Evolutionary conservation across 2,888 invertebrate species (phyloP).

Genomic region (Spisula solida): DNA sequence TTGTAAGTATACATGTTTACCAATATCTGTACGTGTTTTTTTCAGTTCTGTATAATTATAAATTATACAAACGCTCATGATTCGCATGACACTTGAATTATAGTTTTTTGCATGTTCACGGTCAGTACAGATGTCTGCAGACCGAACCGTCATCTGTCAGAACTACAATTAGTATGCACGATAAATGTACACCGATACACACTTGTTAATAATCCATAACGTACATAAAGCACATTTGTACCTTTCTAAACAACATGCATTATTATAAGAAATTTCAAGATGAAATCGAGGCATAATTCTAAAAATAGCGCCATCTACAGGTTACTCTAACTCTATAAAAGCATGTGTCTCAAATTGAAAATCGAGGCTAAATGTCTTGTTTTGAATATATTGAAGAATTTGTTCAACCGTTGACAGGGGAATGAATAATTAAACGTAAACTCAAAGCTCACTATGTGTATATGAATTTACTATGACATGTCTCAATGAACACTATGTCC

Average conservation of each 20-base stretch:
- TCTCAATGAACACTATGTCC: slow-evolving; percentile 22
- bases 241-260: too few relatives aligned
- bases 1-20: slow-evolving; percentile 82
- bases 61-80: too few relatives aligned
- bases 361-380: slow-evolving; percentile 1
- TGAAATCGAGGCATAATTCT: neutral
- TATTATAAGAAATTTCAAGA: neutral
- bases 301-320: neutral
- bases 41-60: too few relatives aligned
- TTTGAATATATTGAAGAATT: slow-evolving; percentile 16
- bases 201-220: too few relatives aligned
- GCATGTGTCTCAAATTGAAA: neutral
- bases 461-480: slow-evolving; percentile 31
- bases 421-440: slow-evolving; percentile 4
- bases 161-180: too few relatives aligned
- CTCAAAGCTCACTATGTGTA: neutral
- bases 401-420: neutral
- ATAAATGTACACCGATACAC: too few relatives aligned
- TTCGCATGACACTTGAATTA: too few relatives aligned
- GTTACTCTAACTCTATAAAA: neutral
- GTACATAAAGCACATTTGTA: too few relatives aligned
- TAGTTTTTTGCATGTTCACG: too few relatives aligned
- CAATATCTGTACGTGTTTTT: too few relatives aligned
- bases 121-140: too few relatives aligned
- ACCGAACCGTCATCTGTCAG: too few relatives aligned